Base-by-base conservation (phyloP, 1,140 invertebrate genomes). In the Proales similis region DNA sequence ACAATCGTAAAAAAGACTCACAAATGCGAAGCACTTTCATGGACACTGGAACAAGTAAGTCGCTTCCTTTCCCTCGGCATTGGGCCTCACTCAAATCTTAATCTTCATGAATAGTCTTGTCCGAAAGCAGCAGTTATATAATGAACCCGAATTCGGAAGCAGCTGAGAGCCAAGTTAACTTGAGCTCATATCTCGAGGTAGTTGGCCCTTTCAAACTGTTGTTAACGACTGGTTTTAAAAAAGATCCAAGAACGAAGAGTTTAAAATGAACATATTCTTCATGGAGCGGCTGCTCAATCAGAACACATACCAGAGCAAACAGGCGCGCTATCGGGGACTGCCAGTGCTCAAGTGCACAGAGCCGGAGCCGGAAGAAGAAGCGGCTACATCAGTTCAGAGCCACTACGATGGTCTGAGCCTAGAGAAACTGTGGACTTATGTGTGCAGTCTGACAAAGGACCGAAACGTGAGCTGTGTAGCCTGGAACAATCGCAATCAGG, bases 241-340 rank as follows among this genome's bases (percentile, higher is more conserved):
- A 6, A 68, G 69, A 32, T 65, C 68, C n/a, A 63, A 74, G 72
- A 68, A 69, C 27, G 71, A 73, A 7, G 49, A 64, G 39, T 68
- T 75, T 11, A 65, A 66, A 24, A 65, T 67, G 33, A 67, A 72
- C 65, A 57, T 75, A 22, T 72, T 75, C 62, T 65, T 73, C 11
- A 73, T 76, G 72, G 74, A 76, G 61, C 62, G 73, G 63, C 68
- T 72, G 5, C 65, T 76, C 6, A 75, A 75, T 46, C 53, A 75
- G 27, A 76, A 75, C 64, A 71, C 70, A 11, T 76, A 75, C 62
- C 74, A 76, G 65, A 60, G 66, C 6, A 74, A 74, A 67, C 72
- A 71, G 38, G 72, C 73, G 4, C 47, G 67, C 4, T 76, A 74
- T 62, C 63, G 73, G 62, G 68, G 68, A 1, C 20, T 48, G 20